Base-by-base conservation (phyloP, 2,113 vertebrate species). In the Isurus oxyrinchus region DNA sequence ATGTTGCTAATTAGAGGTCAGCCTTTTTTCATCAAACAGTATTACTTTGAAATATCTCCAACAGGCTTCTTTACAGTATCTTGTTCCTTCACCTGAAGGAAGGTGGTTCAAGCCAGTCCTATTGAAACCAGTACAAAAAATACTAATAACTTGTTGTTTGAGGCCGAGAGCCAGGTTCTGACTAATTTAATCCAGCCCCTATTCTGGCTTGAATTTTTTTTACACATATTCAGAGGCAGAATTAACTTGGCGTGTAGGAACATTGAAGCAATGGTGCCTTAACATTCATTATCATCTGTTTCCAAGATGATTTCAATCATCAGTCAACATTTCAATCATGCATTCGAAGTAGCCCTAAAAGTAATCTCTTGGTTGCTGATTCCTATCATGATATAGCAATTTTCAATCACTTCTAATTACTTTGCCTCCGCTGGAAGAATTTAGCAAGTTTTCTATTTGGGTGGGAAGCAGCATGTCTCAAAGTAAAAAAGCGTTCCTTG, bases 1-100 rank as follows among this genome's bases (percentile, higher is more conserved):
- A 27, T 44, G 35, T 25, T 40, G 44, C 69, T 67, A 95, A 21
- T 11, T 66, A 44, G 93, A 95, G 63, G 93, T 95, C n/a, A 44
- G 61, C 3, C 40, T 13, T 67, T 67, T 95, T 95, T 67, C 61
- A 44, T 11, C 8, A 90, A 59, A 88, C 19, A 57, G 87, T 90
- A 31, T 57, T 27, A 90, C 61, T 67, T 95, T 67, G 63, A 95
- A 95, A 66, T 14, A 95, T 13, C 93, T 95, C 23, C 63, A 95
- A 66, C 61, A 95, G 40, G 27, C 40, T 95, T 69, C 35, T 57
- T 59, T 57, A 59, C 31, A 88, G 61, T 69, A 66, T 95, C n/a
- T 44, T 13, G n/a, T 69, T 69, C 40, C 90, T 93, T 40, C 88
- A 93, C 57, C 57, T 93, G 55, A 57, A 59, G 27, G 57, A 40